Conservation (phyloP, 2,888 invertebrate genomes). For the Sarcophaga caerulescens region DNA sequence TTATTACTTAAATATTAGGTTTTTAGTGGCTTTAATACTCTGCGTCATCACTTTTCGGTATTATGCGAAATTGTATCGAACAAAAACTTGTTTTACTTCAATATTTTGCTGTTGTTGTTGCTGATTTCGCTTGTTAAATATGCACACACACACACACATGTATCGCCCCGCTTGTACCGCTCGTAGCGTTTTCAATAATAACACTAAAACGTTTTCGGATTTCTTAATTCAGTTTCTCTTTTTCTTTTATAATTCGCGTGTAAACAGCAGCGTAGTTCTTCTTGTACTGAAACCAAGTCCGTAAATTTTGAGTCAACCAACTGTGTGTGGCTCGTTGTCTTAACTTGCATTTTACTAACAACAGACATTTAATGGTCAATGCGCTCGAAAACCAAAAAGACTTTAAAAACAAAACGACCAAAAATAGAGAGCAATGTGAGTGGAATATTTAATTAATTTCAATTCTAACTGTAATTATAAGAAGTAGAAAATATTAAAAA, state of each 20-base stretch:
- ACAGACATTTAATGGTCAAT: conserved; percentile 35
- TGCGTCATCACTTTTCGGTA: conserved; percentile 64
- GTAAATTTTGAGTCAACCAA: conserved; percentile 30
- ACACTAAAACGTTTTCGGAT: not conserved
- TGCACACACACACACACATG: conserved; percentile 19
- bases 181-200: conserved; percentile 4
- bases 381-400: conserved; percentile 5
- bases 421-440: conserved; percentile 40
- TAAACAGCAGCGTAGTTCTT: conserved; percentile 56
- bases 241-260: conserved; percentile 47
- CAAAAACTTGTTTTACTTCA: conserved; percentile 65
- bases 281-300: conserved; percentile 51
- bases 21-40: conserved; percentile 20
- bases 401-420: not conserved
- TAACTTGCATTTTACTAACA: not conserved
- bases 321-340: conserved; percentile 7
- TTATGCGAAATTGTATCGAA: conserved; percentile 59
- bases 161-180: conserved; percentile 40
- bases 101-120: conserved; percentile 16
- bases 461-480: conserved; percentile 54
- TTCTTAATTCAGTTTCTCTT: not conserved
- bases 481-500: not conserved
- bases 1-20: not conserved
- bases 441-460: conserved; percentile 53
- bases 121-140: conserved; percentile 34